Conservation (phyloP, 2,113 vertebrate species). For the Petroica traversi region DNA sequence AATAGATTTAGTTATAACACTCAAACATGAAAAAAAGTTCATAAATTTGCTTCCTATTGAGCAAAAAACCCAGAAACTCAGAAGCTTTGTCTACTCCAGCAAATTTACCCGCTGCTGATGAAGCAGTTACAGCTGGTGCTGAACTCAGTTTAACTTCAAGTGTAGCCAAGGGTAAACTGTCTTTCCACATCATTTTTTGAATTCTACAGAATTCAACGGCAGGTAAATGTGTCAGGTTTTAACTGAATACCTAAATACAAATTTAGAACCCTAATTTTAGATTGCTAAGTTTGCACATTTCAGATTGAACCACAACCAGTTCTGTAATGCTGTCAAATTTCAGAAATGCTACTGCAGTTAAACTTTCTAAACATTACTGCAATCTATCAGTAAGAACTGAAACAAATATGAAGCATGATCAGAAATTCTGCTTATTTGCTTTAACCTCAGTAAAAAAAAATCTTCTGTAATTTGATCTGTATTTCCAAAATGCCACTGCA, state of each 20-base stretch:
- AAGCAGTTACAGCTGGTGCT: constrained; percentile 37
- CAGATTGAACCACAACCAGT: background rate
- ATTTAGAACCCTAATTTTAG: background rate
- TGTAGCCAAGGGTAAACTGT: constrained; percentile 35
- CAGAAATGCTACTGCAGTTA: background rate
- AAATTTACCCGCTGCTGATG: constrained; percentile 57
- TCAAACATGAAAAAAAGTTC: constrained; percentile 19
- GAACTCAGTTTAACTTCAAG: constrained; percentile 45
- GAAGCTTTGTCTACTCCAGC: constrained; percentile 62
- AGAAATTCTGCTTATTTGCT: background rate
- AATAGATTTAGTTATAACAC: constrained; percentile 26
- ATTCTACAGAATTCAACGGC: background rate
- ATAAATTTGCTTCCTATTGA: constrained; percentile 53
- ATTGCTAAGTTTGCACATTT: background rate
- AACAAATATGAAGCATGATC: background rate
- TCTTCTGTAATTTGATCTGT: background rate
- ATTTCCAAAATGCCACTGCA: background rate
- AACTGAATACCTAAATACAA: background rate
- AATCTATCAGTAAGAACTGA: background rate
- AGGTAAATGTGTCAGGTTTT: constrained; percentile 8
- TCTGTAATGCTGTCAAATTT: background rate
- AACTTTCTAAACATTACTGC: background rate
- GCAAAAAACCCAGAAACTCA: constrained; percentile 15
- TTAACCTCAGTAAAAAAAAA: background rate
- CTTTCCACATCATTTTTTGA: background rate